Conservation (phyloP, 2,113 vertebrate species). For the Nothobranchius furzeri region DNA sequence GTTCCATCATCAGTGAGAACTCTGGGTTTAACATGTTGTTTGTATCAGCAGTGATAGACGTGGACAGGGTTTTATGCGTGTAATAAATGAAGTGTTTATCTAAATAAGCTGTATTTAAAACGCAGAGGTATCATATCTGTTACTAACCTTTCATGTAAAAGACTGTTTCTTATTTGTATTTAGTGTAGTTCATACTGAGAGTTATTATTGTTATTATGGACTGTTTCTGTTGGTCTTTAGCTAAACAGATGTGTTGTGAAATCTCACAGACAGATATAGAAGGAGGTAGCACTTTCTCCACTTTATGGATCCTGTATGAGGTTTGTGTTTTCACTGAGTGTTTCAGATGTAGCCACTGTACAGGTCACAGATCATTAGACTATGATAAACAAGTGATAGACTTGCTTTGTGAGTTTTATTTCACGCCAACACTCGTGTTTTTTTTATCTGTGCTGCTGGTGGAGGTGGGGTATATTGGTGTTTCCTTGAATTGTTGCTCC, state of each 20-base stretch:
- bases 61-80: slow-evolving; percentile 41
- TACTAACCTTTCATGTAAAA: slow-evolving; percentile 42
- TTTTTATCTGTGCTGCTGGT: too few species aligned
- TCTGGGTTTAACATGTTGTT: neutral
- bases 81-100: slow-evolving; percentile 78
- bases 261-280: slow-evolving; percentile 58
- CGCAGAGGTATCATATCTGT: slow-evolving; percentile 29
- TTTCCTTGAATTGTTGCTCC: too few species aligned
- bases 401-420: too few species aligned
- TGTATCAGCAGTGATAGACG: slow-evolving; percentile 45
- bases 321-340: slow-evolving; percentile 17
- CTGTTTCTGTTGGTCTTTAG: slow-evolving; percentile 21
- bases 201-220: slow-evolving; percentile 11
- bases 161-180: too few species aligned
- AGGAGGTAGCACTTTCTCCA: slow-evolving; percentile 77
- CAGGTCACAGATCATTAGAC: slow-evolving; percentile 16
- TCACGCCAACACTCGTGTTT: too few species aligned
- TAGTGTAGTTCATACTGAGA: slow-evolving; percentile 27
- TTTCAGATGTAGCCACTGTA: slow-evolving; percentile 59
- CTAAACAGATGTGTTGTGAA: slow-evolving; percentile 62
- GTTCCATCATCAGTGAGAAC: slow-evolving; percentile 5
- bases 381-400: too few species aligned
- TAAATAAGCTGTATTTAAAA: slow-evolving; percentile 81
- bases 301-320: slow-evolving; percentile 64
- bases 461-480: too few species aligned